Evolutionary conservation across 2,797 vertebrate genomes (phyloP).

Genomic region (Thripadectes ignobilis): DNA sequence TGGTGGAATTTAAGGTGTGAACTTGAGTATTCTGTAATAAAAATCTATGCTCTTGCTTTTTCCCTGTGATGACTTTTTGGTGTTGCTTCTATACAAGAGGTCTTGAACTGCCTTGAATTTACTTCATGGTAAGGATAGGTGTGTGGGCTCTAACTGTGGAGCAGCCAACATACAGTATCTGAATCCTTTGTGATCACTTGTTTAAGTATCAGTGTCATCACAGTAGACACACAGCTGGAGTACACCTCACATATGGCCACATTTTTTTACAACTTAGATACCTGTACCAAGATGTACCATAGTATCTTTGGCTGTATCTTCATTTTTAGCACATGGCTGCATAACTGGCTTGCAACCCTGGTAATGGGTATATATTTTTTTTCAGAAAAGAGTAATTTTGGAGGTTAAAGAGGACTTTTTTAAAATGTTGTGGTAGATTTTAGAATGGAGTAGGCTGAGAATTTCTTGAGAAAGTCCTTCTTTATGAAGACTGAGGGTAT

Average conservation of each 20-base stretch:
- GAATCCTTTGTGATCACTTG: not conserved
- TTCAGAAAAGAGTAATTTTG: not conserved
- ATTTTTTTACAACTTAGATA: not conserved
- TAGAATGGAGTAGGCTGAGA: not conserved
- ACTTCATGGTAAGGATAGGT: not conserved
- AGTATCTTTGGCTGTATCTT: not conserved
- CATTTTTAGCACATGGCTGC: not conserved
- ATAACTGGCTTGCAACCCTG: not conserved
- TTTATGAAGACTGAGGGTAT: not conserved
- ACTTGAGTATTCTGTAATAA: not conserved
- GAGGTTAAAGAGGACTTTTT: not conserved
- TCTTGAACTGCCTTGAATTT: not conserved
- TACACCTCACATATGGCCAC: accelerated
- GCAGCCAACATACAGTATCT: not conserved
- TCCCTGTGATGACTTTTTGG: not conserved
- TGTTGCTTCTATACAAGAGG: not conserved
- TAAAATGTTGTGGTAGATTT: not conserved
- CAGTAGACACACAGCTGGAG: not conserved
- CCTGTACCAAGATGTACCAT: not conserved
- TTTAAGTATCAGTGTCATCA: not conserved
- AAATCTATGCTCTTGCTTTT: not conserved
- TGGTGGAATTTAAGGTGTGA: not conserved
- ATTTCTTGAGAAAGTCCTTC: not conserved
- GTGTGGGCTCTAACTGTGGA: not conserved
- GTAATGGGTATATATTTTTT: not conserved